Conservation (phyloP, 2,888 invertebrate genomes). For the Ephialtes manifestator region DNA sequence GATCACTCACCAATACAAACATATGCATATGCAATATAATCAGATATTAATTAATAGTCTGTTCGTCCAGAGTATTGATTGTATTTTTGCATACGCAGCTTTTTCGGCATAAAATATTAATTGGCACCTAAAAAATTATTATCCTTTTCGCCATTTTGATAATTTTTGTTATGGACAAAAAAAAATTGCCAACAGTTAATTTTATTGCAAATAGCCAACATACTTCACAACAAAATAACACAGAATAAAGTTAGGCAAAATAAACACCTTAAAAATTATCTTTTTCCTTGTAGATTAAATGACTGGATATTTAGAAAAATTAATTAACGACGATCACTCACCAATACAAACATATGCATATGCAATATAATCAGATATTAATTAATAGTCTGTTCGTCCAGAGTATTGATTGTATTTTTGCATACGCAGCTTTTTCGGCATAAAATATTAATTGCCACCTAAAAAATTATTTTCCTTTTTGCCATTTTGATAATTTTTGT, state of each 20-base stretch:
- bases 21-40: conserved; percentile 19
- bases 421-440: not conserved
- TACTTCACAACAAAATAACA: too few species aligned
- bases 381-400: not conserved
- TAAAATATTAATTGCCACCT: not conserved
- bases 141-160: not conserved
- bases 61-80: not conserved
- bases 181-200: too few species aligned
- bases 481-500: not conserved
- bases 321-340: not conserved
- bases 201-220: too few species aligned
- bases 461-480: not conserved
- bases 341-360: conserved; percentile 9
- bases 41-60: conserved; percentile 4
- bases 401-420: not conserved
- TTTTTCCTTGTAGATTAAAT: too few species aligned
- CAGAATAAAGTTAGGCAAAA: too few species aligned
- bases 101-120: not conserved
- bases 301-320: too few species aligned
- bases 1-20: not conserved
- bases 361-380: conserved; percentile 17
- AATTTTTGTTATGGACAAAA: not conserved
- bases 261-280: too few species aligned
- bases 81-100: not conserved
- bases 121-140: not conserved